Evolutionary conservation across 2,113 vertebrate genomes (phyloP), one percentile per base, ranked within the genome.

Genomic region (Columba livia): DNA sequence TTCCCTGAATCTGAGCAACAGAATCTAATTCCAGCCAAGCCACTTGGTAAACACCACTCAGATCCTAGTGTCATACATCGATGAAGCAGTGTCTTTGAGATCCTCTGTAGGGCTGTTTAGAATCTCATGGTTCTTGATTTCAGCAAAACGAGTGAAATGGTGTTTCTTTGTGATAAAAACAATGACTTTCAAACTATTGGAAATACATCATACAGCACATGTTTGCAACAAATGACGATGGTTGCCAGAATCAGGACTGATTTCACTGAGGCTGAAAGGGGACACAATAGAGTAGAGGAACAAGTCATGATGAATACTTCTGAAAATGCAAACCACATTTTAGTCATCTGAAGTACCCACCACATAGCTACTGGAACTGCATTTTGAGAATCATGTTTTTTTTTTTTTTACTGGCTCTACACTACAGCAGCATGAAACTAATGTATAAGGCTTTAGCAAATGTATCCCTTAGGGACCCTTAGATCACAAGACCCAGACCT

Each of bases 41-140:
- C 32, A 32, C 18, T 47, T 31, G 24, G 15, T 24, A 57, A 79
- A n/a, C 11, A 21, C 16, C 21, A 12, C 32, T 50, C 31, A 44
- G 34, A 12, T 20, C 7, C 48, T 32, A 15, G 48, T 34, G 32
- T 12, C 28, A 8, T 6, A 15, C 13, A 47, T 9, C 1, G 1
- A 17, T 24, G 18, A 25, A 9, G 12, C 28, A 40, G 20, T 20
- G 32, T 36, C 56, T 58, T 58, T 64, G 50, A 79, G n/a, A 48
- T 48, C 9, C 19, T 79, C 62, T 48, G 25, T 28, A 47, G 21
- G 32, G 50, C 25, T 53, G 2, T 51, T 67, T 44, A 29, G 17
- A 44, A 6, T 34, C 28, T 2, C 0, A 0, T 38, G 14, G 7
- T 29, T 61, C 36, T 65, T 65, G 61, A 34, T 51, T 62, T 47